Percentiles rank a stretch among this genome's conserved stretches.
phyloP scores from a whole-genome alignment of 1,140 invertebrate species.

The Drosophila nigromelanica region DNA sequence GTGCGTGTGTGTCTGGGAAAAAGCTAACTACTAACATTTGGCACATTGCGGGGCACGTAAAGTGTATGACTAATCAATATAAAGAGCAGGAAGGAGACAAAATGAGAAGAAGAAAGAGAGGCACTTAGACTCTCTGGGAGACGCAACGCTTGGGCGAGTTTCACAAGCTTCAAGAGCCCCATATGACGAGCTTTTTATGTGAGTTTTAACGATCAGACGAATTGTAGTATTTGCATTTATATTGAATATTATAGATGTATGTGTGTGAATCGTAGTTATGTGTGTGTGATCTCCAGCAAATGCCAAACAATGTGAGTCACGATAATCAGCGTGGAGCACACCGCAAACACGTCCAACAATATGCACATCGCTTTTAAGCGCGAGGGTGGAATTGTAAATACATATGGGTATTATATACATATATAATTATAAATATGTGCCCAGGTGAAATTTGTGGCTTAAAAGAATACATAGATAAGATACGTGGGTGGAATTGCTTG shows the following conservation, averaged over 20 bases:
- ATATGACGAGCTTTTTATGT: slow-evolving; percentile 55
- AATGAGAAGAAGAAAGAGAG: slow-evolving; percentile 4
- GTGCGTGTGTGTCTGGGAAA: slow-evolving; percentile 23
- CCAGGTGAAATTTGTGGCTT: background rate
- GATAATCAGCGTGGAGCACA: slow-evolving; percentile 68
- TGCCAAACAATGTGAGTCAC: slow-evolving; percentile 79
- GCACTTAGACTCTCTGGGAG: slow-evolving; percentile 35
- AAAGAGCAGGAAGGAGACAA: slow-evolving; percentile 13
- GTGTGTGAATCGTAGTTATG: slow-evolving; percentile 46
- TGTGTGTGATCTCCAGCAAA: slow-evolving; percentile 67
- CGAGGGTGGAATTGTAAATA: slow-evolving; percentile 26
- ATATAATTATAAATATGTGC: background rate
- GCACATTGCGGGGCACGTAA: slow-evolving; percentile 48
- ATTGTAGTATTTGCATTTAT: slow-evolving; percentile 52
- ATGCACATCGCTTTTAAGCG: slow-evolving; percentile 23
- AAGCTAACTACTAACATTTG: slow-evolving; percentile 31
- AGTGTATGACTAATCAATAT: slow-evolving; percentile 55
- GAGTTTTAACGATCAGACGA: slow-evolving; percentile 44
- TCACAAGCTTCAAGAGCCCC: slow-evolving; percentile 40
- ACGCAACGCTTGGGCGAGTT: slow-evolving; percentile 42
- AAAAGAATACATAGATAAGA: too few relatives aligned
- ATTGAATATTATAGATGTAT: slow-evolving; percentile 38
- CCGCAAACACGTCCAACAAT: slow-evolving; percentile 69
- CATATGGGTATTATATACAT: background rate
- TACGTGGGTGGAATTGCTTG: too few relatives aligned